Conservation (phyloP, 1,140 invertebrate species). For the Melitaea cinxia region DNA sequence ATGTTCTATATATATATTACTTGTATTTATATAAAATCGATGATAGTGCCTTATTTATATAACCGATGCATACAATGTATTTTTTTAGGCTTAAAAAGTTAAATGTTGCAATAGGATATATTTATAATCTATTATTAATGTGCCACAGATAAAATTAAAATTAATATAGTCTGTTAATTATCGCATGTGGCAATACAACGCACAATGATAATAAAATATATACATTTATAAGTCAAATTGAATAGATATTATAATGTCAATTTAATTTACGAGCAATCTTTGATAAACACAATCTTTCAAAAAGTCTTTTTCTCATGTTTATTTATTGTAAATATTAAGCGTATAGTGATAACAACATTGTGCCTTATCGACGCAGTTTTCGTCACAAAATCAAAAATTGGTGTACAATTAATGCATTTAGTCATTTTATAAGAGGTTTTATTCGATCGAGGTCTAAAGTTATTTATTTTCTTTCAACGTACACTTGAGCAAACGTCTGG, state of each 20-base stretch:
- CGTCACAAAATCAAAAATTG: slow-evolving; percentile 18
- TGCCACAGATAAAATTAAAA: not conserved
- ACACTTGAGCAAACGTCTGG: not conserved
- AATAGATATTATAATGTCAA: slow-evolving; percentile 1
- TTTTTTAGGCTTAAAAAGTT: too few species aligned
- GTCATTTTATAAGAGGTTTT: slow-evolving; percentile 27
- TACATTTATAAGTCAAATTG: slow-evolving; percentile 1
- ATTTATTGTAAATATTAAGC: slow-evolving; percentile 38
- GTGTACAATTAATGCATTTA: slow-evolving; percentile 43
- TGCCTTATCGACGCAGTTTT: slow-evolving; percentile 32
- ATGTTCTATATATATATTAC: not conserved
- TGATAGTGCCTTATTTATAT: too few species aligned
- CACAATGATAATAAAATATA: slow-evolving; percentile 10
- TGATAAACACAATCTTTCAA: not conserved
- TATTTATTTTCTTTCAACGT: slow-evolving; percentile 7
- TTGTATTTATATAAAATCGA: too few species aligned
- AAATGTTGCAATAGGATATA: too few species aligned
- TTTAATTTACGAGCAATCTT: not conserved
- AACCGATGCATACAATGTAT: too few species aligned
- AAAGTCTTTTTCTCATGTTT: not conserved
- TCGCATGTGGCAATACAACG: slow-evolving; percentile 9
- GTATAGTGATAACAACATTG: slow-evolving; percentile 34
- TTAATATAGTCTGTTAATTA: not conserved
- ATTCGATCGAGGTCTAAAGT: slow-evolving; percentile 1
- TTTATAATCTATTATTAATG: not conserved